Base-by-base conservation (phyloP, 2,113 vertebrate genomes). In the Percina caprodes region DNA sequence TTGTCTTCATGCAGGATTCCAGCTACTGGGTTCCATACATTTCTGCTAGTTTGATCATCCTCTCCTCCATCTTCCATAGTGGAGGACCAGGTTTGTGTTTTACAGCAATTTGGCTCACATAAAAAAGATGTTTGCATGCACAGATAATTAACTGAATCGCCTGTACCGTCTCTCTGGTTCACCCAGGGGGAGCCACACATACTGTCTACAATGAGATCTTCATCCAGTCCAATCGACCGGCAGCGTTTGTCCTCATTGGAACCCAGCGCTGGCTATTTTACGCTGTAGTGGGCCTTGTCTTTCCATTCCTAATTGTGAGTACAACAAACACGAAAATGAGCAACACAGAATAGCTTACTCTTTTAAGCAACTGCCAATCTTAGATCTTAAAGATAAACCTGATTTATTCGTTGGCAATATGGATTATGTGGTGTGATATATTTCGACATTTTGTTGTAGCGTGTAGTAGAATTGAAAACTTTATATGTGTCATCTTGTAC, bases 71-170 rank as follows among this genome's bases (percentile, higher is more conserved):
- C 87, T 94, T 82, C 85, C 96, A 91, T 77, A 84, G 88, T 5
- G 91, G 94, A 91, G 96, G 96, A 26, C 96, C 96, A 89, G 93
- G 96, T 97, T 89, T 84, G 94, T 69, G 9, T 52, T 33, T 16
- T 30, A 63, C 15, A 42, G 49, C 67, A 54, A 26, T 33, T 69
- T 55, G 1, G 2, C 30, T 23, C 12, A 30, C 42, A 23, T 13
- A 23, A 12, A 63, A 56, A 60, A 69, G 7, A n/a, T 46, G 23
- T 63, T 58, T 48, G 19, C 1, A 4, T 51, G 19, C 6, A 51
- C 23, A 48, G 3, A 21, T 35, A n/a, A 23, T 23, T 1, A 83
- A 56, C 24, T 14, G 9, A 11, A n/a, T 26, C 13, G 18, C 15
- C 9, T 78, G 45, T 45, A n/a, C 59, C 0, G 2, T 75, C 1